Evolutionary conservation across 2,113 vertebrate species (phyloP).

Genomic region (Vidua macroura): DNA sequence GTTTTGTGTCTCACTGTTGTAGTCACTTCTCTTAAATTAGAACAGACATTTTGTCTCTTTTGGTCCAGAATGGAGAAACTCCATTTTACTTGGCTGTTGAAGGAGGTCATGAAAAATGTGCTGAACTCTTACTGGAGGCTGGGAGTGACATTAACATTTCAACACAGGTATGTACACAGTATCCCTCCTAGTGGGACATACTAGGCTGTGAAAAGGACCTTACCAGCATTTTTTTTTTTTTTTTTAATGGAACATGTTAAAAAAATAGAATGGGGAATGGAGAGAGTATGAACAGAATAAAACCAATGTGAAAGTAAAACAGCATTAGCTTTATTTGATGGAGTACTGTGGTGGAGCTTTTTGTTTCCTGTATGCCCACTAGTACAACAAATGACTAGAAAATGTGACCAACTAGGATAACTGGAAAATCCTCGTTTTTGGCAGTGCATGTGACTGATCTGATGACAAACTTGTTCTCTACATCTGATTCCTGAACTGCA

Average conservation of each 20-base stretch:
- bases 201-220: not conserved
- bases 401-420: not conserved
- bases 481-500: not conserved
- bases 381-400: not conserved
- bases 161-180: constrained; percentile 70
- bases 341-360: not conserved
- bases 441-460: not conserved
- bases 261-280: not conserved
- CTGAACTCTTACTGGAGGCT: constrained; percentile 77
- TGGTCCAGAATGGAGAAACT: constrained; percentile 81
- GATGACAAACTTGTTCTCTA: not conserved
- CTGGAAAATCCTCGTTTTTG: not conserved
- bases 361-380: not conserved
- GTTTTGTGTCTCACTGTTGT: not conserved
- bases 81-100: constrained; percentile 83
- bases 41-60: not conserved
- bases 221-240: not conserved
- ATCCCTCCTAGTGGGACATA: not conserved
- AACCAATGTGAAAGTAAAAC: not conserved
- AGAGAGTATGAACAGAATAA: not conserved
- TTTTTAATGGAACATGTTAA: not conserved
- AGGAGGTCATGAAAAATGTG: constrained; percentile 79
- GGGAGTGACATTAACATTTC: constrained; percentile 82
- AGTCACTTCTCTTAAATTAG: not conserved
- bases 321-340: not conserved